Evolutionary conservation across 2,113 vertebrate species (phyloP).

Genomic region (Recurvirostra avosetta): DNA sequence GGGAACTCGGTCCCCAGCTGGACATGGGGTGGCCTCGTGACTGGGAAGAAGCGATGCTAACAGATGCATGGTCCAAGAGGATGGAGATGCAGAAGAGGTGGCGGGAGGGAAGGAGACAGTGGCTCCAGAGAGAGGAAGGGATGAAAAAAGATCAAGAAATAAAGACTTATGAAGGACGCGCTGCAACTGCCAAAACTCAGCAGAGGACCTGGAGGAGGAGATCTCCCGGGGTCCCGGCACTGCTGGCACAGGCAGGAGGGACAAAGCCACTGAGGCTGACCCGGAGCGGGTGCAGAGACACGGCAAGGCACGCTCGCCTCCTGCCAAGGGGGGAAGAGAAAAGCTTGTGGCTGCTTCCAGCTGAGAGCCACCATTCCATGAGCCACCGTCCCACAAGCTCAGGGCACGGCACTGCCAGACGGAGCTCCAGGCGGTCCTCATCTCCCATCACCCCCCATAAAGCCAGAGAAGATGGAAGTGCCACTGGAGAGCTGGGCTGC

Average conservation of each 20-base stretch:
- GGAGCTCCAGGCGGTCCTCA: background rate
- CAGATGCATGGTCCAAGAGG: background rate
- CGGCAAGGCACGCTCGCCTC: fast-evolving
- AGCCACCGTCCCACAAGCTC: fast-evolving
- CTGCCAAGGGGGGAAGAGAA: background rate
- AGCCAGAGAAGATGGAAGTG: background rate
- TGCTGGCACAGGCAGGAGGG: background rate
- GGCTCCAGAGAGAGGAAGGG: background rate
- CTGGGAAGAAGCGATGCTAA: background rate
- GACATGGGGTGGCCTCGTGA: fast-evolving
- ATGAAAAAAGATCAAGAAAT: background rate
- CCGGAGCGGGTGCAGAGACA: background rate
- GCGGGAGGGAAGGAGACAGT: background rate
- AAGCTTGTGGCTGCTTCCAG: background rate
- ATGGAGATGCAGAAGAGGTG: background rate
- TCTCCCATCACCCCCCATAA: fast-evolving
- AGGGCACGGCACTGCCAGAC: fast-evolving
- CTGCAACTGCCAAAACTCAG: background rate
- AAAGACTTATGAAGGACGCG: background rate
- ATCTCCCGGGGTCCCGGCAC: background rate
- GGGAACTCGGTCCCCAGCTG: fast-evolving
- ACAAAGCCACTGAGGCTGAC: background rate
- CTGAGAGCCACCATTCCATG: background rate
- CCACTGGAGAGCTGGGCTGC: fast-evolving
- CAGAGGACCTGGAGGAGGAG: background rate